Percentiles rank a stretch among this genome's conserved stretches.
phyloP scores from a whole-genome alignment of 2,797 vertebrate genomes.

The Octomys mimax region DNA sequence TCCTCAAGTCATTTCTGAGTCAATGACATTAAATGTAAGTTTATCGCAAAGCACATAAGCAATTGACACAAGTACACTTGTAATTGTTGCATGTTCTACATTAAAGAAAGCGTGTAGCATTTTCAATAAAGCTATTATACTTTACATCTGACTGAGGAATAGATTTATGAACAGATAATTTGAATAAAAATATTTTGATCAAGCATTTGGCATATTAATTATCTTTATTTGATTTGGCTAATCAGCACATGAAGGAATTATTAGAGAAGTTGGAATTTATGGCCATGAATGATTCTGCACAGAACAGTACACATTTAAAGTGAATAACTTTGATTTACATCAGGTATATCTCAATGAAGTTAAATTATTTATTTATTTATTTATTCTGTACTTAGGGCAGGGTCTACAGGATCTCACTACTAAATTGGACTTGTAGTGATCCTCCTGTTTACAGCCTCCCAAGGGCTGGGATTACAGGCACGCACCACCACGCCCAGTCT shows the following conservation, averaged over 20 bases:
- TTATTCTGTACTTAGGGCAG: no score
- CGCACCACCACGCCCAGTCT: no score
- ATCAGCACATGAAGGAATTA: neutral
- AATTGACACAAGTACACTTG: neutral
- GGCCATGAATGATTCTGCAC: neutral
- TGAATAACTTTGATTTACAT: neutral
- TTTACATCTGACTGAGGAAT: slow-evolving; percentile 1
- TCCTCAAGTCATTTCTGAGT: neutral
- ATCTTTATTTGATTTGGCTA: neutral
- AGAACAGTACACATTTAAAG: neutral
- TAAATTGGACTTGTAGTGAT: no score
- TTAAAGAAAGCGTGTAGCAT: neutral
- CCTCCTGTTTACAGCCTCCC: no score
- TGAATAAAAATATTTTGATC: slow-evolving; percentile 20
- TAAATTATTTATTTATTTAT: no score
- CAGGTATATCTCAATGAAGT: neutral
- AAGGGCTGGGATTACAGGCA: no score
- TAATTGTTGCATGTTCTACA: neutral
- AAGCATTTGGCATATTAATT: neutral
- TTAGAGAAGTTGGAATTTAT: neutral
- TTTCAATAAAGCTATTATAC: neutral
- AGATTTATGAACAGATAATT: neutral
- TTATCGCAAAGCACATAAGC: neutral
- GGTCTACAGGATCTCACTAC: no score
- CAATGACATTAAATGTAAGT: neutral